These are phyloP conservation scores for Pararge aegeria DNA, from an alignment of 1,140 invertebrate species.

Conservation along the genomic window DNA sequence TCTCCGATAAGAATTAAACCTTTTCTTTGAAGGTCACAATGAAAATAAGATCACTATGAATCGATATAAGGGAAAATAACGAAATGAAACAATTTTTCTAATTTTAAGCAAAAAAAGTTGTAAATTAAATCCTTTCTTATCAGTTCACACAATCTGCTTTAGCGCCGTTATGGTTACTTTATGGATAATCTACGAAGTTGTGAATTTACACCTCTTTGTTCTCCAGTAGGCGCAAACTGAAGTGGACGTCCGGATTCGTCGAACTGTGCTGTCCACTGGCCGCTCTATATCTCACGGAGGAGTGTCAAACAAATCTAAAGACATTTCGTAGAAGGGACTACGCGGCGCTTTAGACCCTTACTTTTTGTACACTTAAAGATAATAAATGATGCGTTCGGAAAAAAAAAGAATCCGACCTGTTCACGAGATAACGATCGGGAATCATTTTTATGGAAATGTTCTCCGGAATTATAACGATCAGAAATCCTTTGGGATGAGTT, in stretches of 20 bases:
- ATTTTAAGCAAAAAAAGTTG: not conserved
- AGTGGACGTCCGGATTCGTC: conserved; percentile 52
- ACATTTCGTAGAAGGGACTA: conserved; percentile 69
- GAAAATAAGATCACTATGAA: not conserved
- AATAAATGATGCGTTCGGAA: conserved; percentile 74
- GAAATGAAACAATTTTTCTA: not conserved
- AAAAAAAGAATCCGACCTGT: conserved; percentile 75
- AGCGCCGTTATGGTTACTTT: conserved; percentile 17
- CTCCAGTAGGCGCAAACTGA: conserved; percentile 30
- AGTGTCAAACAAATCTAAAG: conserved; percentile 71
- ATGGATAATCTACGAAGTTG: conserved; percentile 30
- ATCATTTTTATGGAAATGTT: conserved; percentile 78
- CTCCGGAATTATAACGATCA: conserved; percentile 73
- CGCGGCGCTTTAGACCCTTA: conserved; percentile 68
- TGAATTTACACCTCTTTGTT: conserved; percentile 62
- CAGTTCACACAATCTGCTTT: conserved; percentile 15
- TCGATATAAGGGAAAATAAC: not conserved
- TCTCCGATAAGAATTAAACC: conserved; percentile 1
- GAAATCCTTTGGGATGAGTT: conserved; percentile 72
- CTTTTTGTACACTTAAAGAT: conserved; percentile 72
- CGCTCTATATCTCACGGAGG: conserved; percentile 70
- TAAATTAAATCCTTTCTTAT: conserved; percentile 2
- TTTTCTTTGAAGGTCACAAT: conserved; percentile 1
- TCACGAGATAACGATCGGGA: conserved; percentile 74
- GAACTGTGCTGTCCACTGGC: conserved; percentile 57